phyloP scores from a whole-genome alignment of 2,113 vertebrate genomes.

The Pitta sordida region DNA sequence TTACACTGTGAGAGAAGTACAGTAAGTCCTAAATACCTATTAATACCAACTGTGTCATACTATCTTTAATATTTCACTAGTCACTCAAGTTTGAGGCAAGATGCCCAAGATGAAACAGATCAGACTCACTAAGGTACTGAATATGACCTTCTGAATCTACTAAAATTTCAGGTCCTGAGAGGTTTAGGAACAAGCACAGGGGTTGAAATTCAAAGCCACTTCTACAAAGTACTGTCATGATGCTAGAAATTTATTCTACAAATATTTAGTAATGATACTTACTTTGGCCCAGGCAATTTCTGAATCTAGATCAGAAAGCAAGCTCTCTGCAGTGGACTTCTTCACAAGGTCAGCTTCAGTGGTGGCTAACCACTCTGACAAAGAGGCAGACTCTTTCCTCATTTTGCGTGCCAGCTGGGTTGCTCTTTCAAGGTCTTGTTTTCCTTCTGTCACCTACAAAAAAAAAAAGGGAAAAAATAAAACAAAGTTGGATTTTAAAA shows the following conservation, averaged over 20 bases:
- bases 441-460: slow-evolving; percentile 91
- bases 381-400: slow-evolving; percentile 78
- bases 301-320: slow-evolving; percentile 84
- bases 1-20: neutral
- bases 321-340: slow-evolving; percentile 82
- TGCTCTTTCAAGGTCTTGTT: slow-evolving; percentile 92
- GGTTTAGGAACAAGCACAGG: neutral
- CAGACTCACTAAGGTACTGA: neutral
- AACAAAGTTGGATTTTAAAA: no score
- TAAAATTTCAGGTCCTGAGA: neutral
- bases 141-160: neutral
- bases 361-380: slow-evolving; percentile 86
- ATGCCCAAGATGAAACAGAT: neutral
- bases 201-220: neutral
- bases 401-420: slow-evolving; percentile 83
- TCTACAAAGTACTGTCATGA: neutral
- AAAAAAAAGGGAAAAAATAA: neutral
- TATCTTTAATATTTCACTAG: neutral
- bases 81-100: neutral
- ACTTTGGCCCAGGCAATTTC: slow-evolving; percentile 95
- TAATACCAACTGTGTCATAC: neutral
- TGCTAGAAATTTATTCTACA: neutral
- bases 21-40: neutral
- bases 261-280: slow-evolving; percentile 36
- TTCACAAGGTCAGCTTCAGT: slow-evolving; percentile 82